Evolutionary conservation across 2,797 vertebrate genomes (phyloP).

Genomic region (Hoplostethus atlanticus): DNA sequence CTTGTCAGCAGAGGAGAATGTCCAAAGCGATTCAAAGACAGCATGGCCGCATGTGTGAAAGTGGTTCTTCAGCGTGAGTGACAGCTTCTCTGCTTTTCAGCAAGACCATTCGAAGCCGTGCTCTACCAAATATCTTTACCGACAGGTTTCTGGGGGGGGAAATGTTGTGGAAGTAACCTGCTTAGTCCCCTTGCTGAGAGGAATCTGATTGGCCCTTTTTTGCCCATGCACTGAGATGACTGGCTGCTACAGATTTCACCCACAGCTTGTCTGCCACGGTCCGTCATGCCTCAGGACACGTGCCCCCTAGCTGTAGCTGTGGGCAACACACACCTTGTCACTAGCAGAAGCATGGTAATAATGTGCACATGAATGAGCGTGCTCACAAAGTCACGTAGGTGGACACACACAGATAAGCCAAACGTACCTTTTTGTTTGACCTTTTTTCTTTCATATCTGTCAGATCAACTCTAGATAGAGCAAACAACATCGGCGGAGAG

Average conservation of each 20-base stretch:
- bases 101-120: constrained; percentile 20
- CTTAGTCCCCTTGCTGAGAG: constrained; percentile 28
- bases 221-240: constrained; percentile 21
- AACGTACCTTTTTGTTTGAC: not conserved
- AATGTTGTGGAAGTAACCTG: constrained; percentile 29
- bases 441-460: constrained; percentile 41
- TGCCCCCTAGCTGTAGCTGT: constrained; percentile 49
- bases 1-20: constrained; percentile 30
- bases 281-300: constrained; percentile 40
- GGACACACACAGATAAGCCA: constrained; percentile 31
- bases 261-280: constrained; percentile 51
- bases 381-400: constrained; percentile 25
- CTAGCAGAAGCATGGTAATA: constrained; percentile 30
- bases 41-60: constrained; percentile 41
- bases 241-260: constrained; percentile 47
- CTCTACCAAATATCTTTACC: constrained; percentile 13
- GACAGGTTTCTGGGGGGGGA: constrained; percentile 14
- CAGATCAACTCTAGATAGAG: constrained; percentile 53
- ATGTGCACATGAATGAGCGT: constrained; percentile 40
- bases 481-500: constrained; percentile 43
- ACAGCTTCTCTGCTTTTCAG: constrained; percentile 40
- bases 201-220: constrained; percentile 35
- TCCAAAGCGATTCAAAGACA: constrained; percentile 42
- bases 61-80: constrained; percentile 42
- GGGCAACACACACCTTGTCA: constrained; percentile 61